Conservation (phyloP, 2,797 vertebrate genomes). For the Acipenser ruthenus region DNA sequence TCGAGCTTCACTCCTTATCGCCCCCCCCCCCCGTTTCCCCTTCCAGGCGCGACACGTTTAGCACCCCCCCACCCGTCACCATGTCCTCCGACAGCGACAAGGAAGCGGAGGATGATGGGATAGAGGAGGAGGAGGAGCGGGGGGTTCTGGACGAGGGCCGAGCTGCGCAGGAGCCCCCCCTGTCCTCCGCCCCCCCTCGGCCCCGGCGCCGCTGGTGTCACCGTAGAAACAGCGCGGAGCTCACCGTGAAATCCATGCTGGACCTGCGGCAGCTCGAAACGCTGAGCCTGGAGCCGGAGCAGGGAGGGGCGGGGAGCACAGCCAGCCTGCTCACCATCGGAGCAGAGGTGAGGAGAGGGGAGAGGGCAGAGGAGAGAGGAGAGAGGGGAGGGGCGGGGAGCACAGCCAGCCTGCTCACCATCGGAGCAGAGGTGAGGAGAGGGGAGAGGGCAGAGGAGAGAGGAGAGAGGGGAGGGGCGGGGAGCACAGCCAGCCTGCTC, state of each 20-base stretch:
- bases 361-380: too few relatives aligned
- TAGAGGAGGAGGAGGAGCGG: conserved; percentile 52
- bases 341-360: too few relatives aligned
- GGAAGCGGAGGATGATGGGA: conserved; percentile 74
- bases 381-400: too few relatives aligned
- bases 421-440: too few relatives aligned
- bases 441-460: too few relatives aligned
- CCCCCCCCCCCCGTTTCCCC: conserved; percentile 8
- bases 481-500: too few relatives aligned
- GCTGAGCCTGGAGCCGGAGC: conserved; percentile 15
- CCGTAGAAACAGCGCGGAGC: conserved; percentile 52
- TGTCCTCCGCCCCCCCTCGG: conserved; percentile 49
- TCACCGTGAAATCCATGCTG: conserved; percentile 90
- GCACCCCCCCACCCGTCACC: conserved; percentile 53
- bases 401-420: too few relatives aligned
- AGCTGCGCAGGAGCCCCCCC: background rate
- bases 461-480: too few relatives aligned
- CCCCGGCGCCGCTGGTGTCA: conserved; percentile 84
- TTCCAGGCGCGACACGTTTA: conserved; percentile 47
- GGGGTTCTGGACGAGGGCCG: conserved; percentile 47
- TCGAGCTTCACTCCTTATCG: background rate
- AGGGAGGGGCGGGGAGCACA: conserved; percentile 7
- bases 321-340: too few relatives aligned
- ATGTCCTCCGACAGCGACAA: conserved; percentile 91
- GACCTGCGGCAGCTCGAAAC: conserved; percentile 84